These are phyloP conservation scores for Dendrocincla tyrannina DNA, from an alignment of 2,797 vertebrate species.

Conservation along the genomic window DNA sequence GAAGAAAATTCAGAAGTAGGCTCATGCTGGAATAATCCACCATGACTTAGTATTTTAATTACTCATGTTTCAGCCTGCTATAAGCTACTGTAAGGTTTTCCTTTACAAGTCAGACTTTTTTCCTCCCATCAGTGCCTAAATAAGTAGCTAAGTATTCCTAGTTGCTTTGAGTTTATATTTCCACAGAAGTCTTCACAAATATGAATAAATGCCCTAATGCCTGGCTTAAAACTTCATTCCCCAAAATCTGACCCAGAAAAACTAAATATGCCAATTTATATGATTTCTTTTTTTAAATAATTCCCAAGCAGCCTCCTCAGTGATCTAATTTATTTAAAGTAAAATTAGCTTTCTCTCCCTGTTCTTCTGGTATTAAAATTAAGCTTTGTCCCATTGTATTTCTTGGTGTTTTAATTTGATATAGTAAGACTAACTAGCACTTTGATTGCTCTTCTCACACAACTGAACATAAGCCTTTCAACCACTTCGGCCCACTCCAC, in stretches of 20 bases:
- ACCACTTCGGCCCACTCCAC: not conserved
- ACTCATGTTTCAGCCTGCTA: not conserved
- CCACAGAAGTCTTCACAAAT: not conserved
- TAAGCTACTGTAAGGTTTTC: not conserved
- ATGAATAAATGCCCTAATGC: not conserved
- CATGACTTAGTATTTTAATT: not conserved
- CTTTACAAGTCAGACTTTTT: not conserved
- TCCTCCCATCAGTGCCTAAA: not conserved
- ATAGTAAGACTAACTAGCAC: not conserved
- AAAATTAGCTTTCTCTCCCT: conserved; percentile 46
- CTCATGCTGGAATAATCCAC: conserved; percentile 11
- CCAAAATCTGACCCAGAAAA: conserved; percentile 58
- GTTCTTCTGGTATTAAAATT: conserved; percentile 16
- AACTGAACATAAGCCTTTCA: not conserved
- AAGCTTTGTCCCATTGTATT: not conserved
- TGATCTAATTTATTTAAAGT: conserved; percentile 46
- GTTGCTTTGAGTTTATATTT: not conserved
- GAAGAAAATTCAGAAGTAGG: conserved; percentile 27
- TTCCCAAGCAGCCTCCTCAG: conserved; percentile 34
- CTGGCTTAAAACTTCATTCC: conserved; percentile 11
- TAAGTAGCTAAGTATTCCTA: not conserved
- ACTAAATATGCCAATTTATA: conserved; percentile 16
- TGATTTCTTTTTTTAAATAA: conserved; percentile 30
- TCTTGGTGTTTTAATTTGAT: not conserved
- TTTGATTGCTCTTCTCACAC: not conserved